Evolutionary conservation across 2,113 vertebrate species (phyloP).

Genomic region (Tragelaphus strepsiceros): DNA sequence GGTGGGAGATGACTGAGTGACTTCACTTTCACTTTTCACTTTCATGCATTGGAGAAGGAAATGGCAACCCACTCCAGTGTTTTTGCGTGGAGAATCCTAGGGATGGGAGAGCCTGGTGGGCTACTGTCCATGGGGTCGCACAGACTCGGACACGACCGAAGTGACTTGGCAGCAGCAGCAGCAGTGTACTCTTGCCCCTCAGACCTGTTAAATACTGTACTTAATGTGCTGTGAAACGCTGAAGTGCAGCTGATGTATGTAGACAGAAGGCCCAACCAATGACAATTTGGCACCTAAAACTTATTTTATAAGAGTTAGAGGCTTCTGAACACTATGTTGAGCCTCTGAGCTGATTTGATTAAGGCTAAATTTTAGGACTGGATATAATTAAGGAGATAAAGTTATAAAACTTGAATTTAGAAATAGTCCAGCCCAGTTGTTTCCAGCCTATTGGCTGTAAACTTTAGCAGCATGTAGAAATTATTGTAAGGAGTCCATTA

Average conservation of each 20-base stretch:
- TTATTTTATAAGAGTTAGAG: not conserved
- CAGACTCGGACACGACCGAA: too few relatives aligned
- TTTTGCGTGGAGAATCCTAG: too few relatives aligned
- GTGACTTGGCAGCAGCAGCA: too few relatives aligned
- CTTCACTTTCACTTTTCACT: too few relatives aligned
- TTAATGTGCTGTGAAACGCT: not conserved
- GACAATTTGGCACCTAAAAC: not conserved
- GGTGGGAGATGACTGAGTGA: too few relatives aligned
- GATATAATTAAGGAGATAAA: not conserved
- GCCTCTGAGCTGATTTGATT: not conserved
- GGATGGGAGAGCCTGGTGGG: too few relatives aligned
- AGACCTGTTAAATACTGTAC: not conserved
- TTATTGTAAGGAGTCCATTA: not conserved
- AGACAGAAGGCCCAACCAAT: not conserved
- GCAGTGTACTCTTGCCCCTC: not conserved
- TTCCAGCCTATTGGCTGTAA: not conserved
- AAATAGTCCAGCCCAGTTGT: not conserved
- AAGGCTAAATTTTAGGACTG: not conserved
- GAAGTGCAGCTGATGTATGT: not conserved
- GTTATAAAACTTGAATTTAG: not conserved
- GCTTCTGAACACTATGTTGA: not conserved
- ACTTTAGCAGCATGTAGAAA: not conserved
- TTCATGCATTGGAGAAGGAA: too few relatives aligned
- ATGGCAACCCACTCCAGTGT: too few relatives aligned
- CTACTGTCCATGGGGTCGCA: too few relatives aligned